Evolutionary conservation across 1,140 invertebrate genomes (phyloP), one percentile per base, ranked within the genome.

Genomic region (Aphelenchoides fujianensis): DNA sequence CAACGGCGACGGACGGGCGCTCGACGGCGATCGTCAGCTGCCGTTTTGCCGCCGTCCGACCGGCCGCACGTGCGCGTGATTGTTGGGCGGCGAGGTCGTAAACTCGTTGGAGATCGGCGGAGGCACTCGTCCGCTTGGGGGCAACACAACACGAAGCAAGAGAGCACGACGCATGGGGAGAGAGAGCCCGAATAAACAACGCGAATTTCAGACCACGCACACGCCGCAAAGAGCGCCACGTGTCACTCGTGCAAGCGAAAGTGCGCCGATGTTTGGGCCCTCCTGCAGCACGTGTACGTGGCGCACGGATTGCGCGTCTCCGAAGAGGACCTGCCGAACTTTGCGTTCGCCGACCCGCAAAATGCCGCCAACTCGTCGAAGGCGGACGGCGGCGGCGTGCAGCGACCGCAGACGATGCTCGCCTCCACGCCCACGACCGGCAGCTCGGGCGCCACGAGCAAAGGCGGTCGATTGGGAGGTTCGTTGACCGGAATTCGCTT

Each of bases 211-310:
- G 2, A 28, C 62, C 28, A 28, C 7, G 27, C 28, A 27, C 52
- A 32, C 28, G 61, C 16, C 31, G 54, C 30, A 69, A 54, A 55
- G 30, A 36, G 35, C 36, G 2, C 59, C 12, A 83, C 82, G 12
- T 83, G 82, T 66, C 75, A 80, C 53, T 68, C 76, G 19, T 83
- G 82, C 71, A 83, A 83, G 68, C 69, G 74, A 35, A 69, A 73
- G 62, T 84, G 76, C 53, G 30, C 69, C 5, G 76, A 83, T 69
- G 70, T 83, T 7, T 84, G 82, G 82, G 70, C 68, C 1, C 70
- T 83, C 16, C 61, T 83, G n/a, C 77, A 83, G 34, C 82, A 83
- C 67, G 77, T 82, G 34, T 80, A 75, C 64, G 54, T 61, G 7
- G 72, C 75, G 1, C 82, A 83, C 70, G 82, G 81, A 2, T 71